Evolutionary conservation across 1,140 invertebrate genomes (phyloP).

Genomic region (Eriocheir sinensis): DNA sequence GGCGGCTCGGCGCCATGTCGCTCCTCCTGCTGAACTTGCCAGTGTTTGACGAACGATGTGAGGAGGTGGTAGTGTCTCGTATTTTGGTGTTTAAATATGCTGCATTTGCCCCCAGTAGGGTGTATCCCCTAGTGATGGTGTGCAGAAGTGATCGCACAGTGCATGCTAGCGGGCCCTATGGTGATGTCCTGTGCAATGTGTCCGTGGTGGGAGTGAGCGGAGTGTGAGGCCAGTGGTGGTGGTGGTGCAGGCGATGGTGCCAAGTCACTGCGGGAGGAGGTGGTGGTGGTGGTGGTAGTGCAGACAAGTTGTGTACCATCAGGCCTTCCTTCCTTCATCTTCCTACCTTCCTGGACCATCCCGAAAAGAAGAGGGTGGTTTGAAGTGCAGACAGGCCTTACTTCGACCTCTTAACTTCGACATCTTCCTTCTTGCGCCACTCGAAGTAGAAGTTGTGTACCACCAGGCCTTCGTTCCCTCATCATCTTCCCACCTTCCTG

Average conservation of each 20-base stretch:
- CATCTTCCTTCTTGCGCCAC: no score
- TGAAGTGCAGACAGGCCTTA: no score
- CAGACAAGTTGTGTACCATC: conserved; percentile 55
- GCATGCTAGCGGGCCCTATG: conserved; percentile 29
- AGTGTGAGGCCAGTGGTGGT: conserved; percentile 46
- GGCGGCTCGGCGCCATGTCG: neutral
- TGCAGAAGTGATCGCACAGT: conserved; percentile 59
- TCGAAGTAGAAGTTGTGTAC: conserved; percentile 54
- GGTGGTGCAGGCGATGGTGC: conserved; percentile 60
- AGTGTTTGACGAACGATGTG: conserved; percentile 73
- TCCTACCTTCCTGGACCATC: neutral
- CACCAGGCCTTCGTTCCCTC: neutral
- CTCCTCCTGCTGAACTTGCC: conserved; percentile 44
- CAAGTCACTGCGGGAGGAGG: conserved; percentile 68
- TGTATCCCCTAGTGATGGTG: conserved; percentile 65
- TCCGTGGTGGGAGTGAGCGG: conserved; percentile 56
- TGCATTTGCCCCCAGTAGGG: conserved; percentile 62
- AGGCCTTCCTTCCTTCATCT: neutral
- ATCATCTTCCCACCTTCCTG: neutral
- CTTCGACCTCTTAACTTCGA: no score
- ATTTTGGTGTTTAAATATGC: conserved; percentile 66
- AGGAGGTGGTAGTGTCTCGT: conserved; percentile 41
- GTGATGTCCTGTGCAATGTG: conserved; percentile 57
- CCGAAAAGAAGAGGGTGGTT: no score
- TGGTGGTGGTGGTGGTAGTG: conserved; percentile 47